Percentiles rank a stretch among this genome's conserved stretches.
phyloP scores from a whole-genome alignment of 2,797 vertebrate species.

The Muscicapa comitata region DNA sequence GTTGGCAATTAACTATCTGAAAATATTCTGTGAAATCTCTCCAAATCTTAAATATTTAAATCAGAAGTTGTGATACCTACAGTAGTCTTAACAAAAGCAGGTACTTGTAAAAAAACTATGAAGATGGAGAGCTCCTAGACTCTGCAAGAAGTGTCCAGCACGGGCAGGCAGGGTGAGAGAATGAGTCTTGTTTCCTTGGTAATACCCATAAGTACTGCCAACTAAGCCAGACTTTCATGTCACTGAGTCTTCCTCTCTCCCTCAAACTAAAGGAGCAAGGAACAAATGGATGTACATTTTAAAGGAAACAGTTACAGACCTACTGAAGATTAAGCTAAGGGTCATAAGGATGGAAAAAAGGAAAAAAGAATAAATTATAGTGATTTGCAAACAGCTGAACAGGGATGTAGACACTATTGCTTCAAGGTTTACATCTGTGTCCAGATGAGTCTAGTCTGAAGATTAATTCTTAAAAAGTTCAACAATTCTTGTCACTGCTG shows the following conservation, averaged over 20 bases:
- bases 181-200: not conserved
- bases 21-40: not conserved
- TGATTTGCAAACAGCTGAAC: not conserved
- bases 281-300: not conserved
- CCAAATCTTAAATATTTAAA: not conserved
- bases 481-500: not conserved
- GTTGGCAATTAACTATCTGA: not conserved
- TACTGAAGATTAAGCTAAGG: not conserved
- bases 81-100: not conserved
- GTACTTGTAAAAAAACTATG: not conserved
- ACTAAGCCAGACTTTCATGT: not conserved
- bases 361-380: not conserved
- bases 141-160: not conserved
- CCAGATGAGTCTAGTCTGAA: not conserved
- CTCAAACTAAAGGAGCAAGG: not conserved
- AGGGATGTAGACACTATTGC: not conserved
- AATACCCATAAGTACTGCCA: not conserved
- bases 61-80: not conserved
- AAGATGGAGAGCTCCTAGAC: not conserved
- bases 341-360: not conserved
- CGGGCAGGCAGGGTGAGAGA: not conserved
- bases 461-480: not conserved
- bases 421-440: not conserved
- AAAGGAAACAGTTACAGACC: not conserved
- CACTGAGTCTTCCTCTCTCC: not conserved